phyloP scores from a whole-genome alignment of 2,888 invertebrate genomes.

The Volucella bombylans region DNA sequence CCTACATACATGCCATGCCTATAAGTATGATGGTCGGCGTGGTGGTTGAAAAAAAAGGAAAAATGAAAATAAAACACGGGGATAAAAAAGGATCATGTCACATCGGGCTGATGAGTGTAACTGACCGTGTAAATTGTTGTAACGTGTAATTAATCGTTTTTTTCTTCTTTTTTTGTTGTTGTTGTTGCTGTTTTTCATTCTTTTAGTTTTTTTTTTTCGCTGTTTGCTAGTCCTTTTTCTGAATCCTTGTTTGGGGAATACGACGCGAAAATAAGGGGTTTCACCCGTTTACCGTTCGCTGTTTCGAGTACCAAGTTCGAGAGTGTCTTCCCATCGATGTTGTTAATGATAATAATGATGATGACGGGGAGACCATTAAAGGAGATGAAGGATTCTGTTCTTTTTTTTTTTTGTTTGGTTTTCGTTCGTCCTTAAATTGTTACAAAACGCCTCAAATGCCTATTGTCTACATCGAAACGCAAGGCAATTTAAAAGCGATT shows the following conservation, averaged over 20 bases:
- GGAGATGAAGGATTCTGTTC: slow-evolving; percentile 22
- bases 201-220: slow-evolving; percentile 13
- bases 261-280: slow-evolving; percentile 37
- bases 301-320: slow-evolving; percentile 30
- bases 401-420: slow-evolving; percentile 3
- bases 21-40: background rate
- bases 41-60: slow-evolving; percentile 21
- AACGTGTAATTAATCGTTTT: slow-evolving; percentile 68
- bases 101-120: slow-evolving; percentile 70
- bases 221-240: background rate
- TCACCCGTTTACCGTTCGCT: too few species aligned
- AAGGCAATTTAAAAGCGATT: slow-evolving; percentile 63
- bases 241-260: slow-evolving; percentile 36
- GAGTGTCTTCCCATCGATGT: slow-evolving; percentile 38
- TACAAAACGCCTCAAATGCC: slow-evolving; percentile 49
- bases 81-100: slow-evolving; percentile 65
- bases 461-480: slow-evolving; percentile 22
- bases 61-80: background rate
- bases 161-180: slow-evolving; percentile 31
- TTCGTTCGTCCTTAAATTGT: slow-evolving; percentile 37
- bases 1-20: too few species aligned
- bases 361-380: slow-evolving; percentile 44
- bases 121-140: slow-evolving; percentile 73
- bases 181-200: background rate
- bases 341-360: slow-evolving; percentile 49